A percentile compares a stretch with the other conserved stretches of the same genome.
Conservation (phyloP, 1,140 invertebrate genomes). For the Ephestia elutella region DNA sequence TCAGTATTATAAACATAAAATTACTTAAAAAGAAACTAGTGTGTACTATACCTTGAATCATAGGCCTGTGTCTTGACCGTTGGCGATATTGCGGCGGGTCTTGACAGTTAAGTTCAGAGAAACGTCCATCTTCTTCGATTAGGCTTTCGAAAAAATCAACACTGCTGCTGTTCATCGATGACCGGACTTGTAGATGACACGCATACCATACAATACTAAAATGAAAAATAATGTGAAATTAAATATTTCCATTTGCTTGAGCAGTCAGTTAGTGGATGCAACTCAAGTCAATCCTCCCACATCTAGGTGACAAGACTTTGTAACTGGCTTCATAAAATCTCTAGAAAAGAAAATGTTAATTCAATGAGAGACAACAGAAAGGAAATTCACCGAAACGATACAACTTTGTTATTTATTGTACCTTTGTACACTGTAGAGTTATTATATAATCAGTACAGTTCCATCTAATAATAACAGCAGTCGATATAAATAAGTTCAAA, state of each 20-base stretch:
- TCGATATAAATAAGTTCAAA: background rate
- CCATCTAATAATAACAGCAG: background rate
- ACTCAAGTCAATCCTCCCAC: too few relatives aligned
- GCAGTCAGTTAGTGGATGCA: background rate
- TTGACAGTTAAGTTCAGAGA: constrained; percentile 58
- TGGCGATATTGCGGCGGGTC: constrained; percentile 38
- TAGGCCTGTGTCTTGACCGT: constrained; percentile 27
- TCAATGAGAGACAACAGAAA: too few relatives aligned
- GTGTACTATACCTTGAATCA: constrained; percentile 23
- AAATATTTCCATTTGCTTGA: background rate
- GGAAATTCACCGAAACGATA: too few relatives aligned
- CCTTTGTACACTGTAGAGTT: background rate
- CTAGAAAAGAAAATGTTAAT: too few relatives aligned
- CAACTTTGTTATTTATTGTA: too few relatives aligned
- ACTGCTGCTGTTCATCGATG: constrained; percentile 66
- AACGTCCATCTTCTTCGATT: constrained; percentile 62
- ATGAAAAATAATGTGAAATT: constrained; percentile 5
- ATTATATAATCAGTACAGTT: background rate
- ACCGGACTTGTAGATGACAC: constrained; percentile 43
- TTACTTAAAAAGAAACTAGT: too few relatives aligned
- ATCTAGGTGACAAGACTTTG: too few relatives aligned
- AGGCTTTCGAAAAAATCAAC: constrained; percentile 69
- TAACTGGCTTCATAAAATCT: too few relatives aligned
- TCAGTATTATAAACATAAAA: too few relatives aligned
- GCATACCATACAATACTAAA: constrained; percentile 63